These are phyloP conservation scores for Hestina assimilis DNA, from an alignment of 1,140 invertebrate genomes.

Conservation along the genomic window DNA sequence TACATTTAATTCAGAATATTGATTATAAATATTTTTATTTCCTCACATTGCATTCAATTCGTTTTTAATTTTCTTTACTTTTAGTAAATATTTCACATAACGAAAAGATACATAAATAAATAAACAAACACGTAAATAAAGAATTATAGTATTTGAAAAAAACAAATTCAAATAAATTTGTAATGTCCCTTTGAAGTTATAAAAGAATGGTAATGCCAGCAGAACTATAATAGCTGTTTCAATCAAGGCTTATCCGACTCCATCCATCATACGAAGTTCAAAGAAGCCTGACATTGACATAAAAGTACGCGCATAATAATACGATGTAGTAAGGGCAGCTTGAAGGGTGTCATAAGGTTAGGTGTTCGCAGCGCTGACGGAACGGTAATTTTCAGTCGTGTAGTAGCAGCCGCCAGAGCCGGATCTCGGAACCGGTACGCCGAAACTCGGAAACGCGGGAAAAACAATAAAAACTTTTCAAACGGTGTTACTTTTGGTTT, in stretches of 20 bases:
- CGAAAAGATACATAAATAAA: no score
- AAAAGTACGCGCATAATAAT: constrained; percentile 36
- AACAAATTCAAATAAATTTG: no score
- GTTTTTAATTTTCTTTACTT: no score
- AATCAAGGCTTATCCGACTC: constrained; percentile 9
- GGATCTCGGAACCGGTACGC: constrained; percentile 23
- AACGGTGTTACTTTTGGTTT: constrained; percentile 5
- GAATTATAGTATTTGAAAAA: no score
- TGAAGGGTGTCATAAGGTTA: constrained; percentile 37
- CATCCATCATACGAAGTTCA: constrained; percentile 32
- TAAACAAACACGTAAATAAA: no score
- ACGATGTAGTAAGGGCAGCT: constrained; percentile 28
- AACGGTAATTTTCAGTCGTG: constrained; percentile 12
- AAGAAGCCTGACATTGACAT: constrained; percentile 41
- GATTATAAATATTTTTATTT: no score
- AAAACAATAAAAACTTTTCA: constrained; percentile 31
- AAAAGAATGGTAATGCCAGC: no score
- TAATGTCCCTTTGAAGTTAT: no score
- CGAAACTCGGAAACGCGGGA: constrained; percentile 35
- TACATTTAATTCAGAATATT: no score
- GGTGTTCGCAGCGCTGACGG: constrained; percentile 26
- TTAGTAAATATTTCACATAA: no score
- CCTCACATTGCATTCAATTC: no score
- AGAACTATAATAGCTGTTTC: constrained; percentile 5
- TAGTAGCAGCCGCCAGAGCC: constrained; percentile 33